phyloP scores from a whole-genome alignment of 1,140 invertebrate species.

The Notospermus geniculatus region DNA sequence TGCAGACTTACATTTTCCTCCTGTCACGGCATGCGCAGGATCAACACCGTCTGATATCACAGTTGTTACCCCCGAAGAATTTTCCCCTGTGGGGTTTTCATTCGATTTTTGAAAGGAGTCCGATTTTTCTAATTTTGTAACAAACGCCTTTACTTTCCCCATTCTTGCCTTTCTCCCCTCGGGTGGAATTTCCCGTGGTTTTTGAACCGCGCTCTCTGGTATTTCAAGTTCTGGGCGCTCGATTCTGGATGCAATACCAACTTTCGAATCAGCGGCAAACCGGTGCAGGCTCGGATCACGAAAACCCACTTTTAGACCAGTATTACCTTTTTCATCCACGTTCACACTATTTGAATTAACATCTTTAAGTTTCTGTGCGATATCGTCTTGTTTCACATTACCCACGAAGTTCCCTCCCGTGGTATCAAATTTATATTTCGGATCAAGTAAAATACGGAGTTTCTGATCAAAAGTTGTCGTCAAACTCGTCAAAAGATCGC shows the following conservation, averaged over 20 bases:
- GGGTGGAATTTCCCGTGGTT: background rate
- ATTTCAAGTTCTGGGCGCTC: slow-evolving; percentile 28
- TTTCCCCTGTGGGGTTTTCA: slow-evolving; percentile 5
- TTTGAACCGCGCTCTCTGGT: background rate
- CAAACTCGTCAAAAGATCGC: slow-evolving; percentile 66
- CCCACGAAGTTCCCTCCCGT: slow-evolving; percentile 72
- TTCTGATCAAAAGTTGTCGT: slow-evolving; percentile 75
- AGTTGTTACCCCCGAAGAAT: background rate
- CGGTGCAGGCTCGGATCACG: slow-evolving; percentile 49
- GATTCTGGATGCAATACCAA: slow-evolving; percentile 49
- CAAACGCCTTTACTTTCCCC: slow-evolving; percentile 16
- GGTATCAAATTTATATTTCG: slow-evolving; percentile 36
- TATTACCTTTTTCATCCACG: slow-evolving; percentile 18
- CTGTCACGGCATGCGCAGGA: background rate
- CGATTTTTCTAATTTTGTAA: slow-evolving; percentile 31
- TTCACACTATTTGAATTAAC: slow-evolving; percentile 38
- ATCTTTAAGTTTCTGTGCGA: slow-evolving; percentile 64
- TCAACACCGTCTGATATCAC: background rate
- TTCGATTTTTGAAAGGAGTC: slow-evolving; percentile 23
- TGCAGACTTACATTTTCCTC: slow-evolving; percentile 14
- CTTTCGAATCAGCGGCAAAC: slow-evolving; percentile 41
- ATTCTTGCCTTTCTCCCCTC: slow-evolving; percentile 7
- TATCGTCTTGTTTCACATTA: slow-evolving; percentile 23
- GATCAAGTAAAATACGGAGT: slow-evolving; percentile 62
- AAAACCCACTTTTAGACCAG: slow-evolving; percentile 24